Conservation (phyloP, 1,140 invertebrate species). For the Drosophila parvula region DNA sequence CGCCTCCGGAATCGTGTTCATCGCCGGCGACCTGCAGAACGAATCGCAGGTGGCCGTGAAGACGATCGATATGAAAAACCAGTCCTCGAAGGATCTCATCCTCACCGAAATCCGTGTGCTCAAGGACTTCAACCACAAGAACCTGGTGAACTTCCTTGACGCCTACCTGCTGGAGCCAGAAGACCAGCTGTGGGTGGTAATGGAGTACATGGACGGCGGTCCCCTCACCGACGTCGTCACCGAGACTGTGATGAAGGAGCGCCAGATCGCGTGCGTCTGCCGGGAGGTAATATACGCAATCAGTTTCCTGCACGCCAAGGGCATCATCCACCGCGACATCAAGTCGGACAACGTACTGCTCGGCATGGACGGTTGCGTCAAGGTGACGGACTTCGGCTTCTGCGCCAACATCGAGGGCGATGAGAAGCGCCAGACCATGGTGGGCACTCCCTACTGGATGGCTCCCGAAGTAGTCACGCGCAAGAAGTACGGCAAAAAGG, state of each 20-base stretch:
- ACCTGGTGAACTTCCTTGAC: slow-evolving; percentile 98
- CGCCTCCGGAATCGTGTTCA: slow-evolving; percentile 96
- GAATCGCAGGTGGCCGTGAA: slow-evolving; percentile 95
- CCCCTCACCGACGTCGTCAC: slow-evolving; percentile 98
- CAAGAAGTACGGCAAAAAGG: slow-evolving; percentile 94
- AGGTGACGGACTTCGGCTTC: slow-evolving; percentile 99
- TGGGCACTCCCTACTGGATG: slow-evolving; percentile 95
- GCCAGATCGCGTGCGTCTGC: slow-evolving; percentile 97
- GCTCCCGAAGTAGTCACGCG: slow-evolving; percentile 95
- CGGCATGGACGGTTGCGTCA: slow-evolving; percentile 98
- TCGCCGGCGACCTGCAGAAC: slow-evolving; percentile 91
- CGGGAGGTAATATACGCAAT: slow-evolving; percentile 96
- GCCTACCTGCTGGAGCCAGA: slow-evolving; percentile 92
- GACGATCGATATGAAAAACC: slow-evolving; percentile 97
- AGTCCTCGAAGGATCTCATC: slow-evolving; percentile 97
- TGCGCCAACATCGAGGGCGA: slow-evolving; percentile 96
- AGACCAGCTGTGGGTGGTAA: slow-evolving; percentile 96
- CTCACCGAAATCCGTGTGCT: slow-evolving; percentile 97
- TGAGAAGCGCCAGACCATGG: slow-evolving; percentile 98
- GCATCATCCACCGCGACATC: slow-evolving; percentile 97
- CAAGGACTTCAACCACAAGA: slow-evolving; percentile 97
- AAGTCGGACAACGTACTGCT: slow-evolving; percentile 98
- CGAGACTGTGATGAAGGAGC: slow-evolving; percentile 98
- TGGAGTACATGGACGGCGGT: slow-evolving; percentile 98
- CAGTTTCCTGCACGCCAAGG: slow-evolving; percentile 95